phyloP scores from a whole-genome alignment of 2,113 vertebrate genomes.

The Cephalopterus ornatus region DNA sequence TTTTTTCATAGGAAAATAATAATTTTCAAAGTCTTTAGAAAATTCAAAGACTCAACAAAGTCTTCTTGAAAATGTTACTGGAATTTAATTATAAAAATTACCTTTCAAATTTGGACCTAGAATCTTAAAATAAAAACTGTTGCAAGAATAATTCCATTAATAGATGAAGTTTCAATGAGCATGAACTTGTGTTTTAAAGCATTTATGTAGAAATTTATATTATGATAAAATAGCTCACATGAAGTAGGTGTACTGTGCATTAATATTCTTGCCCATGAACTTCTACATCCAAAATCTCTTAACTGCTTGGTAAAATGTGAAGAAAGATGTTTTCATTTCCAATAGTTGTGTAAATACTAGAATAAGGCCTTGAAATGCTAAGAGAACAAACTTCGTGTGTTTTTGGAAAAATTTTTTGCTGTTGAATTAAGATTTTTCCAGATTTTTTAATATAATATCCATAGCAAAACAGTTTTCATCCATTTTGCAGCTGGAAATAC shows the following conservation, averaged over 20 bases:
- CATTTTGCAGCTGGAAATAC: not conserved
- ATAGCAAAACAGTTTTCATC: not conserved
- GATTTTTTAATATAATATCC: not conserved
- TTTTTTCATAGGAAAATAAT: not conserved
- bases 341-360: not conserved
- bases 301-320: not conserved
- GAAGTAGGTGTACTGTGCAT: not conserved
- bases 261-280: not conserved
- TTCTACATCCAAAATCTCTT: not conserved
- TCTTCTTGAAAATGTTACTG: not conserved
- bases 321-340: not conserved
- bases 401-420: not conserved
- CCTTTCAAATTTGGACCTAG: not conserved
- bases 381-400: not conserved
- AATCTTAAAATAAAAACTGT: not conserved
- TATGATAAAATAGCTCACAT: not conserved
- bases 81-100: not conserved
- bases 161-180: not conserved
- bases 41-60: not conserved
- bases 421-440: not conserved
- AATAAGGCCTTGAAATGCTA: not conserved
- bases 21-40: not conserved
- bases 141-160: not conserved
- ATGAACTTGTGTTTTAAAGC: not conserved
- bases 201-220: not conserved